Evolutionary conservation across 2,113 vertebrate genomes (phyloP), one percentile per base, ranked within the genome.

Genomic region (Micronisus gabar): DNA sequence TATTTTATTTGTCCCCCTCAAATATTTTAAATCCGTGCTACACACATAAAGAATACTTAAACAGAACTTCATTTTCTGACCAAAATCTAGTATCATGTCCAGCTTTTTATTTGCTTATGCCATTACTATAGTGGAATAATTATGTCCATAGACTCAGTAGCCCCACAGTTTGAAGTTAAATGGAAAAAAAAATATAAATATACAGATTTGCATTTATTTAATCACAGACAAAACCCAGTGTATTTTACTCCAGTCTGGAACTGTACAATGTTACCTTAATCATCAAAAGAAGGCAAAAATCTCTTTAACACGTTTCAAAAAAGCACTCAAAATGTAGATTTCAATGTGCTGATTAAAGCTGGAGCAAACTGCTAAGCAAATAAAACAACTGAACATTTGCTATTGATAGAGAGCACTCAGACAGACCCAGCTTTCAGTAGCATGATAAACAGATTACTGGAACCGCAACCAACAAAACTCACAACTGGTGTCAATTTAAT

Each of bases 241-340:
- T 83, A 29, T 56, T 93, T 95, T 89, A 86, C 13, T 65, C 56
- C 34, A 80, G 7, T 73, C 55, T 55, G 94, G 71, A 59, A 94
- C 55, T 58, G 27, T 65, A 91, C 45, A 50, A 70, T 36, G 19
- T 55, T 90, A 94, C 66, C 41, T 93, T 71, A 95, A 96, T 93
- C 88, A 81, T 72, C 81, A 96, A 81, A 45, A 95, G 63, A 95
- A 92, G 43, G 30, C 15, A 95, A 94, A 97, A 95, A 90, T 23
- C 36, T 97, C 94, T 87, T 92, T 86, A 81, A 94, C 47, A 90
- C 68, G 23, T 71, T 97, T 92, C 32, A 45, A 50, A 90, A 93
- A 97, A 91, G 32, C 73, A 88, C 40, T 94, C 72, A 95, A 95
- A 98, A 97, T 93, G 88, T 91, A 93, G 94, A 95, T 92, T 96